These are phyloP conservation scores for Brenthis hecate DNA, from an alignment of 2,888 invertebrate genomes.

Conservation along the genomic window DNA sequence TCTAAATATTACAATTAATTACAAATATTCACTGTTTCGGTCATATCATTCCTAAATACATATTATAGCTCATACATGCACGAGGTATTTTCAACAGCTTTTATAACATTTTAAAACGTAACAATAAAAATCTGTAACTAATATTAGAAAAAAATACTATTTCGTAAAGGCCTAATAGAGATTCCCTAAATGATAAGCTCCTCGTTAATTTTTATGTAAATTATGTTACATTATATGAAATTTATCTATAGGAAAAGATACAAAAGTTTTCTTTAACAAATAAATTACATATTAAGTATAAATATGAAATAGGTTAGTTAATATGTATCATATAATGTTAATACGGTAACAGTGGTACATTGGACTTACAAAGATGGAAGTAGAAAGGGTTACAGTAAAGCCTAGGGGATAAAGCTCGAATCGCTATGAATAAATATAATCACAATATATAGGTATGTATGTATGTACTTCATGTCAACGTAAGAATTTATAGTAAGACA, in stretches of 20 bases:
- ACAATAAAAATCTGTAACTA: constrained; percentile 49
- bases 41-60: constrained; percentile 50
- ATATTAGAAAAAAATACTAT: constrained; percentile 54
- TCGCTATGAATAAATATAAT: constrained; percentile 57
- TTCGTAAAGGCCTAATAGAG: constrained; percentile 61
- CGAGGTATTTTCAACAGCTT: constrained; percentile 70
- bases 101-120: constrained; percentile 60
- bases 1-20: constrained; percentile 72
- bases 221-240: constrained; percentile 36
- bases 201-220: constrained; percentile 48
- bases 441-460: constrained; percentile 46
- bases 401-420: constrained; percentile 78
- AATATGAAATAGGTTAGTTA: constrained; percentile 23
- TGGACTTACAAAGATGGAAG: constrained; percentile 36
- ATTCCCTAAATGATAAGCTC: constrained; percentile 77
- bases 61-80: constrained; percentile 57
- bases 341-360: constrained; percentile 30
- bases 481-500: constrained; percentile 24
- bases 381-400: constrained; percentile 51
- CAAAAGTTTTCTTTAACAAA: constrained; percentile 11
- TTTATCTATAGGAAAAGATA: constrained; percentile 30
- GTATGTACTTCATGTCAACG: constrained; percentile 27
- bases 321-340: constrained; percentile 27
- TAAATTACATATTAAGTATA: constrained; percentile 19
- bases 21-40: constrained; percentile 64